Evolutionary conservation across 1,140 invertebrate species (phyloP), one percentile per base, ranked within the genome.

Genomic region (Vanessa tameamea): DNA sequence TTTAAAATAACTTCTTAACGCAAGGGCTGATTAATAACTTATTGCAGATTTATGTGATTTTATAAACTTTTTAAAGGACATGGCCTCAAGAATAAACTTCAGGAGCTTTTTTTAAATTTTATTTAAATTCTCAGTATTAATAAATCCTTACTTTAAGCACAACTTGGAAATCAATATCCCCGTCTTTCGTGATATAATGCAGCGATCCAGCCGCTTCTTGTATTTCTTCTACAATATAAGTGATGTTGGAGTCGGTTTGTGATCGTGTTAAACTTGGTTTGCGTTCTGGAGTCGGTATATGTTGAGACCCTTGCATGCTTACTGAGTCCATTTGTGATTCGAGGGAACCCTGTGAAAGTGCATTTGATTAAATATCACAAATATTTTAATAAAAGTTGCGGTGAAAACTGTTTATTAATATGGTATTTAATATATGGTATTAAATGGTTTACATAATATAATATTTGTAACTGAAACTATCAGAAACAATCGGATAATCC

Each of bases 201-300:
- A 96, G 92, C 0, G 98, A 98, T 0, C 98, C 99, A 0, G 98
- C 95, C 2, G 97, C 97, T 93, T 99, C 97, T 4, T 95, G 95
- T 67, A 95, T 90, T 79, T 98, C 96, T 78, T 97, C 96, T 43
- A 95, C 94, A 1, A 95, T 94, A 85, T 99, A 99, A 51, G 96
- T 96, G 57, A 99, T 99, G 80, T 99, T 98, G 0, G 98, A 98
- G 87, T 99, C 98, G 0, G 98, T 99, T 85, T 98, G 96, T 1
- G 98, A 99, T 68, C 98, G 94, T 0, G 96, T 95, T 13, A 98
- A 85, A 89, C 95, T 95, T 2, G 95, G 94, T 85, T 96, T 96
- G 20, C 95, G 91, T 76, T 96, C 95, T 14, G 94, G 94, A 53
- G 93, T 94, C 0, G 90, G 83, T 20, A 93, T 91, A 69, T 95